Evolutionary conservation across 1,140 invertebrate species (phyloP).

Genomic region (Planococcus citri): DNA sequence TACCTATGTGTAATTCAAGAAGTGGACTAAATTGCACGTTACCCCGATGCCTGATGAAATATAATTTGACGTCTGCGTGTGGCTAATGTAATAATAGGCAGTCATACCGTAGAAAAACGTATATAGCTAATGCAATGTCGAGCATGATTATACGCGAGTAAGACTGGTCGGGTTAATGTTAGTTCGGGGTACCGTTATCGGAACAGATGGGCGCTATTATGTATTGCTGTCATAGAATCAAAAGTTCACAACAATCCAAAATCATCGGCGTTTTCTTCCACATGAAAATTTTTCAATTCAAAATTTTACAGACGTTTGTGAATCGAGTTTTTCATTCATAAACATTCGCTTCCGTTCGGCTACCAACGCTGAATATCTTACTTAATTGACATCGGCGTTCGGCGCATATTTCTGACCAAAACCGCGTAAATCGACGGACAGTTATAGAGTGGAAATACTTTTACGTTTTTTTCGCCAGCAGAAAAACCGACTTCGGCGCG

Average conservation of each 20-base stretch:
- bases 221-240: not conserved
- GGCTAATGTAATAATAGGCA: constrained; percentile 8
- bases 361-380: too few relatives aligned
- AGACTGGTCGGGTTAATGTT: constrained; percentile 10
- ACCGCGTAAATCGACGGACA: not conserved
- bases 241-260: not conserved
- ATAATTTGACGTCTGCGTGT: constrained; percentile 15
- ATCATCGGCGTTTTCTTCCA: not conserved
- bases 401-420: too few relatives aligned
- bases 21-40: constrained; percentile 13
- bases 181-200: constrained; percentile 9
- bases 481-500: not conserved
- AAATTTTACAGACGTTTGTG: too few relatives aligned
- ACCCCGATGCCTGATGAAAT: not conserved
- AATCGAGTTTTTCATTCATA: too few relatives aligned
- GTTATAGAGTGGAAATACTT: not conserved
- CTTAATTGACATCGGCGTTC: too few relatives aligned
- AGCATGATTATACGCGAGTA: constrained; percentile 6
- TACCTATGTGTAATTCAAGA: constrained; percentile 5
- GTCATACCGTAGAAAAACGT: not conserved
- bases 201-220: constrained; percentile 12
- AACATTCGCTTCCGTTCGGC: too few relatives aligned
- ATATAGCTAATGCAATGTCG: not conserved
- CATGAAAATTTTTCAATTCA: not conserved
- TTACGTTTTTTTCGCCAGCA: not conserved